Base-by-base conservation (phyloP, 2,888 invertebrate genomes). In the Dermolepida albohirtum region DNA sequence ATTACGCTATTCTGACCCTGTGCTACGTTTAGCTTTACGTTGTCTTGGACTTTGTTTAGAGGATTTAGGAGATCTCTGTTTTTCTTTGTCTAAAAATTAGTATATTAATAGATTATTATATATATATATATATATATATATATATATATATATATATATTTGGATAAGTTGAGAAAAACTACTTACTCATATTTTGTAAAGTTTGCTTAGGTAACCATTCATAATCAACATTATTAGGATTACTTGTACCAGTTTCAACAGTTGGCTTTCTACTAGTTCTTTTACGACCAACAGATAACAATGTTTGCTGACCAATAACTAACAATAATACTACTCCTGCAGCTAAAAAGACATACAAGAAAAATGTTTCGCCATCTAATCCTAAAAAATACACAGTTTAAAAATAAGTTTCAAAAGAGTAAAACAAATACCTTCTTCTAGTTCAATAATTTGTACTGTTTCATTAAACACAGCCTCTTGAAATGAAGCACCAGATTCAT, bases 171-270 rank as follows among this genome's bases (percentile, higher is more conserved):
- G 43, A 62, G 6, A 27, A 51, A 50, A 40, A n/a, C 7, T 34
- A 88, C 94, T 90, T 86, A 95, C 95, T 94, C 74, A 94, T 86
- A 81, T 89, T 90, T 75, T 92, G 91, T 62, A 95, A 87, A 71
- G 94, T 93, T 84, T 96, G 95, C 79, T 93, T 92, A 44, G 99
- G 98, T 79, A 99, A 87, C 99, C 99, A 99, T 77, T 99, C 98
- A 80, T 95, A 98, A 84, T 99, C 98, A 2, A 99, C 96, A 83
- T 96, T 95, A 77, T 92, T 90, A 68, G 91, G 92, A 78, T 91
- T 93, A 70, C 90, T 89, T 0, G 98, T 98, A 71, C 98, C 98
- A 76, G 95, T 93, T 85, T 99, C 98, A 4, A 96, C 89, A 54
- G 85, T 83, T 59, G 84, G 82, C 63, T 89, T 87, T 1, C 85